phyloP scores from a whole-genome alignment of 2,888 invertebrate species.

The Dilophus febrilis region DNA sequence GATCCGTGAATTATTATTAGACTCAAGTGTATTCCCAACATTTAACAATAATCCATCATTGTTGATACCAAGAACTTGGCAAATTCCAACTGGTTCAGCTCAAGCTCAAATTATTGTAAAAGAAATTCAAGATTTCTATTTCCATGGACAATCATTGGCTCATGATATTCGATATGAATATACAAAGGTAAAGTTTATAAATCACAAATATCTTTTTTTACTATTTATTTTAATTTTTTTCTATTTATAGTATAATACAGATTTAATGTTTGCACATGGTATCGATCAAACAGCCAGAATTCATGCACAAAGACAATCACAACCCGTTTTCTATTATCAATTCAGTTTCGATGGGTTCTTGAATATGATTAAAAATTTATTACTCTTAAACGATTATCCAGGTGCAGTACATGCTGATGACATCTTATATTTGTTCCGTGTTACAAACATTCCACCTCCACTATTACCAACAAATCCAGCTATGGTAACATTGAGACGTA shows the following conservation, averaged over 20 bases:
- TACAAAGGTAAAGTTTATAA: conserved; percentile 1
- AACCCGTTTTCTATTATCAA: conserved; percentile 8
- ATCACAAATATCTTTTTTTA: background rate
- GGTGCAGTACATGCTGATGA: conserved; percentile 30
- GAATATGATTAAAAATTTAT: conserved; percentile 7
- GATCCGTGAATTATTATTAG: conserved; percentile 3
- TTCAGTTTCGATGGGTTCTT: conserved; percentile 8
- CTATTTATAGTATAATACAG: conserved; percentile 5
- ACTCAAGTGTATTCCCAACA: conserved; percentile 1
- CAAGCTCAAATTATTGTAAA: conserved; percentile 4
- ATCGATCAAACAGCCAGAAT: conserved; percentile 6
- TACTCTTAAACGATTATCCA: conserved; percentile 3
- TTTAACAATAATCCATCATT: conserved; percentile 6
- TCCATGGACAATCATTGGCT: conserved; percentile 4
- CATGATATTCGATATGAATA: conserved; percentile 3
- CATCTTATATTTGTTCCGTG: conserved; percentile 28
- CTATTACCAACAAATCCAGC: conserved; percentile 25
- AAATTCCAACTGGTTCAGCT: conserved; percentile 1
- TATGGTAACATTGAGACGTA: conserved; percentile 25
- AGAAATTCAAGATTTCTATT: conserved; percentile 7
- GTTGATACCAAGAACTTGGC: conserved; percentile 5
- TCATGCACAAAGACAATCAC: conserved; percentile 4
- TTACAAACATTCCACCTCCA: conserved; percentile 18
- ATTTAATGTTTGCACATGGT: conserved; percentile 7
- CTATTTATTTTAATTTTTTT: background rate